Base-by-base conservation (phyloP, 2,888 invertebrate genomes). In the Coremacera marginata region DNA sequence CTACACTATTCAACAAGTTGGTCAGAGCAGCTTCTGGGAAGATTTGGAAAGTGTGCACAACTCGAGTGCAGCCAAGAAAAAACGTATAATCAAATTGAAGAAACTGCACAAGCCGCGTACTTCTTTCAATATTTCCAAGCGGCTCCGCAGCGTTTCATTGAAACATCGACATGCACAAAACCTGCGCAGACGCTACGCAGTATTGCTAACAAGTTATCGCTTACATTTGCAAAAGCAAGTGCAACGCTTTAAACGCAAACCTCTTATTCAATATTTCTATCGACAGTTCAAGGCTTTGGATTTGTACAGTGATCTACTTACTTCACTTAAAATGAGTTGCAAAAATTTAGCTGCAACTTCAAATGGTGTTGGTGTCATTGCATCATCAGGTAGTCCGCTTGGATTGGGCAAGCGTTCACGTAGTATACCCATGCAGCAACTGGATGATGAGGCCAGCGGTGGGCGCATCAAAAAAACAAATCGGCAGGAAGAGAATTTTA, bases 401-500 rank as follows among this genome's bases (percentile, higher is more conserved):
- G 74, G 37, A 25, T 70, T 80, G 25, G 71, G 75, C 11, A 82
- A 82, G 74, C 80, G 82, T 5, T 16, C 80, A 8, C 83, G 82
- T 9, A 67, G 57, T 37, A 67, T 57, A 22, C 25, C 67, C 51
- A 62, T 44, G 19, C 9, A 57, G 37, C 70, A 71, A 19, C 49
- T 71, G 14, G 80, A 82, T 9, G 82, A 81, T 14, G 82, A 81
- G 51, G 27, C 75, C 8, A 82, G 81, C 4, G 82, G 80, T 4
- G 82, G 80, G 4, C 82, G 85, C 3, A 84, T 81, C 27, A 84
- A 85, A 34, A 86, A 85, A 52, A 83, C 84, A 0, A 85, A 86
- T 78, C 84, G 88, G 0, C 86, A 87, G 75, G 88, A 87, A 75
- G 89, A 89, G 75, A 87, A 87, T 82, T 82, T 87, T 8, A 82